phyloP scores from a whole-genome alignment of 2,113 vertebrate genomes.

The Clarias magur region DNA sequence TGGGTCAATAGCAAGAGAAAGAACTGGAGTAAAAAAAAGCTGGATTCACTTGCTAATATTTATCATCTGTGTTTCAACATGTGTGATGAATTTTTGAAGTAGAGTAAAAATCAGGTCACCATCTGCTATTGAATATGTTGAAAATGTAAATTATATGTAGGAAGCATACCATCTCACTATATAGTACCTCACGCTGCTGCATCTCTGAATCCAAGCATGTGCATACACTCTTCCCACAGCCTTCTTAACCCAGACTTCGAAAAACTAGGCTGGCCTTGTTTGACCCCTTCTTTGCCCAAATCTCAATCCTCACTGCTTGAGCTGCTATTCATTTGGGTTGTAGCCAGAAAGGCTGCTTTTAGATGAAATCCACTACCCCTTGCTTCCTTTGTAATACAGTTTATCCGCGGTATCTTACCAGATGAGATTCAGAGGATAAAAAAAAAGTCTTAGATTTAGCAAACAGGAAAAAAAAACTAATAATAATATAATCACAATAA shows the following conservation, averaged over 20 bases:
- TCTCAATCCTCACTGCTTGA: constrained; percentile 29
- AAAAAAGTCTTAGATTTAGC: not conserved
- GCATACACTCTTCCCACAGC: not conserved
- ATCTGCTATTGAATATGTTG: constrained; percentile 32
- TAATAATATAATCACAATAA: not conserved
- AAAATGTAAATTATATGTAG: constrained; percentile 13
- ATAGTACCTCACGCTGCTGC: constrained; percentile 6
- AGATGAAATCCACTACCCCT: constrained; percentile 51
- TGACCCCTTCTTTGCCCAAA: constrained; percentile 23
- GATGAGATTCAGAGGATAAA: constrained; percentile 28
- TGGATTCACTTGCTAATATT: constrained; percentile 14
- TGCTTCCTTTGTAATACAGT: constrained; percentile 43
- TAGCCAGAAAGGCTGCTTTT: constrained; percentile 51
- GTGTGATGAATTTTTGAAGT: not conserved
- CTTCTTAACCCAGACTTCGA: not conserved
- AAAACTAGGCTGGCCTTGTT: constrained; percentile 10
- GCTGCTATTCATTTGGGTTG: constrained; percentile 40
- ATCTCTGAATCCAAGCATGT: constrained; percentile 20
- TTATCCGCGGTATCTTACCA: constrained; percentile 20
- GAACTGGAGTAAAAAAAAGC: not conserved
- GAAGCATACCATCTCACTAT: constrained; percentile 21
- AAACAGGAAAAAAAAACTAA: not conserved
- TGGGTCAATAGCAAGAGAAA: not conserved
- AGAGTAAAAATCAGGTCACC: constrained; percentile 24
- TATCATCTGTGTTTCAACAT: constrained; percentile 16